These are phyloP conservation scores for Leptodactylus fuscus DNA, from an alignment of 2,113 vertebrate genomes.

Conservation along the genomic window DNA sequence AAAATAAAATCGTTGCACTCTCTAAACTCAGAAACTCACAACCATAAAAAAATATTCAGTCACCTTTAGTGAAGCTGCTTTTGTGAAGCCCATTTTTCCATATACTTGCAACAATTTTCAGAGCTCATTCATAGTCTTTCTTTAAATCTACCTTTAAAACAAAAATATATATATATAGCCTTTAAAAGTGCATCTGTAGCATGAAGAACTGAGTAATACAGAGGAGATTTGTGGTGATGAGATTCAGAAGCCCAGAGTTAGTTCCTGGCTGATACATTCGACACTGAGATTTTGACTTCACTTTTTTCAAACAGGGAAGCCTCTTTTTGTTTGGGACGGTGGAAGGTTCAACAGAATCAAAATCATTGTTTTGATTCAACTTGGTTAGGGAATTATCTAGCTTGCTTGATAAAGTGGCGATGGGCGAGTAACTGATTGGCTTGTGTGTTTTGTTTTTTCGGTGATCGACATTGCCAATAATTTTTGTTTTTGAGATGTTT, in stretches of 20 bases:
- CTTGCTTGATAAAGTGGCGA: slow-evolving; percentile 89
- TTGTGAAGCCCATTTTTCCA: slow-evolving; percentile 33
- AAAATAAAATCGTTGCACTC: slow-evolving; percentile 44
- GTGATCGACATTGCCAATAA: slow-evolving; percentile 74
- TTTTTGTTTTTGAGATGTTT: slow-evolving; percentile 90
- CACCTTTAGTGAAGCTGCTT: slow-evolving; percentile 45
- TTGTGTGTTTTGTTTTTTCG: slow-evolving; percentile 89
- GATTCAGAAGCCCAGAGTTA: slow-evolving; percentile 57
- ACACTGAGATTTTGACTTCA: slow-evolving; percentile 91
- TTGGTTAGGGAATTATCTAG: slow-evolving; percentile 85
- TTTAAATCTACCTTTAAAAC: slow-evolving; percentile 34
- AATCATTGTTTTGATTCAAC: slow-evolving; percentile 79
- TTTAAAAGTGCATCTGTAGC: slow-evolving; percentile 44
- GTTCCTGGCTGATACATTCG: slow-evolving; percentile 75
- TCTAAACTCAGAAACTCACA: slow-evolving; percentile 46
- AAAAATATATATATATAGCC: slow-evolving; percentile 43
- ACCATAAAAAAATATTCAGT: slow-evolving; percentile 58
- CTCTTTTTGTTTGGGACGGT: slow-evolving; percentile 90
- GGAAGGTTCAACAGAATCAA: slow-evolving; percentile 85
- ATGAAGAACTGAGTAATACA: slow-evolving; percentile 39
- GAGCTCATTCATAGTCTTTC: slow-evolving; percentile 32
- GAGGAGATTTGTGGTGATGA: slow-evolving; percentile 31
- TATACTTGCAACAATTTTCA: slow-evolving; percentile 15
- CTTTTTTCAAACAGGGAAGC: slow-evolving; percentile 94
- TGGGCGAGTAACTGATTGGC: slow-evolving; percentile 92